Evolutionary conservation across 2,797 vertebrate species (phyloP).

Genomic region (Microhierax caerulescens): DNA sequence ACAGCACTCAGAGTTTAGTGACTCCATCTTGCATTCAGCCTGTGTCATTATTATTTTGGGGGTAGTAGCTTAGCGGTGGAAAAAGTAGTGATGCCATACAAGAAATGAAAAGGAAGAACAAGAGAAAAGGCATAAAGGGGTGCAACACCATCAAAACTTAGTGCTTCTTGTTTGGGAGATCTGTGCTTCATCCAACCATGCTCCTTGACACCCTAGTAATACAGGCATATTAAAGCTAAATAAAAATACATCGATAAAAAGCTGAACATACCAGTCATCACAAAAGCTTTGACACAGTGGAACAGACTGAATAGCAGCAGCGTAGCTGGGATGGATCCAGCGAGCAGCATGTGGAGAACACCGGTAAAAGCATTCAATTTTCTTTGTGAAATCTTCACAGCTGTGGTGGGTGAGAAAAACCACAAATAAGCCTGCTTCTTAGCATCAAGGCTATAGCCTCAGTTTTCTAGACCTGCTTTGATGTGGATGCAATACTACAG

Average conservation of each 20-base stretch:
- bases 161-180: not conserved
- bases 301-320: conserved; percentile 56
- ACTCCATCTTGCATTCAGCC: not conserved
- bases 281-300: conserved; percentile 75
- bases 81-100: not conserved
- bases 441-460: not conserved
- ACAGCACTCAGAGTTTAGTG: not conserved
- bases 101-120: not conserved
- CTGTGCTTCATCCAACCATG: not conserved
- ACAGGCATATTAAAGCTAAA: not conserved
- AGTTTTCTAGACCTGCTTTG: conserved; percentile 5
- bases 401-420: conserved; percentile 50
- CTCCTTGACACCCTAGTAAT: not conserved
- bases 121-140: not conserved
- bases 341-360: conserved; percentile 70
- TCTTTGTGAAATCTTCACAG: conserved; percentile 76
- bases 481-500: not conserved
- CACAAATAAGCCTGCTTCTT: not conserved
- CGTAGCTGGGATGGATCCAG: conserved; percentile 63
- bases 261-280: conserved; percentile 72
- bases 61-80: not conserved
- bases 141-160: not conserved
- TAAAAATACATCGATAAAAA: not conserved
- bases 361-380: conserved; percentile 76
- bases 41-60: not conserved